These are phyloP conservation scores for Psylliodes chrysocephalus DNA, from an alignment of 2,888 invertebrate species.

Conservation along the genomic window DNA sequence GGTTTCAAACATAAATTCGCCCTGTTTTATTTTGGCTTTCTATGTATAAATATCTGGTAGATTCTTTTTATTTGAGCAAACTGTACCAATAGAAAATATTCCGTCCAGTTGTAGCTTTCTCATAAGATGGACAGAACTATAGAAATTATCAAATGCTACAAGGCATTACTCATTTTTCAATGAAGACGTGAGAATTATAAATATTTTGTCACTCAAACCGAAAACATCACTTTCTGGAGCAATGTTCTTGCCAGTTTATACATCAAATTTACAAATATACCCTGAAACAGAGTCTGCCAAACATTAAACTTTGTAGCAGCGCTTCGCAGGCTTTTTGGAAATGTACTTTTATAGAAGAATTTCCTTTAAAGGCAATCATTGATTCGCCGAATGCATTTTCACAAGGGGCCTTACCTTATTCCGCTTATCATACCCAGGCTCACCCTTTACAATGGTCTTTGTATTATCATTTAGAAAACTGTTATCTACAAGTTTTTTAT, in stretches of 20 bases:
- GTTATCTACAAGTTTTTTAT: neutral
- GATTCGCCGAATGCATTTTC: constrained; percentile 36
- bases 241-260: no score
- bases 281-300: no score
- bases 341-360: constrained; percentile 41
- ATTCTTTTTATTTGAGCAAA: constrained; percentile 37
- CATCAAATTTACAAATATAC: no score
- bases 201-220: constrained; percentile 23
- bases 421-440: no score
- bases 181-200: constrained; percentile 1
- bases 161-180: constrained; percentile 9
- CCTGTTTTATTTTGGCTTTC: constrained; percentile 39
- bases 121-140: constrained; percentile 39
- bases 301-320: no score
- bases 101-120: constrained; percentile 31
- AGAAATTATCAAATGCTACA: constrained; percentile 29
- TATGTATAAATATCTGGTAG: constrained; percentile 30
- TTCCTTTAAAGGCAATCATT: constrained; percentile 46
- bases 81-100: constrained; percentile 44
- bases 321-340: constrained; percentile 5
- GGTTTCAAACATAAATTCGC: constrained; percentile 42
- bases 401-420: neutral
- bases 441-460: no score
- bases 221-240: no score
- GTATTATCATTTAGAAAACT: no score